A percentile compares a stretch with the other conserved stretches of the same genome.
Conservation (phyloP, 2,113 vertebrate species). For the Leptobrachium ailaonicum region DNA sequence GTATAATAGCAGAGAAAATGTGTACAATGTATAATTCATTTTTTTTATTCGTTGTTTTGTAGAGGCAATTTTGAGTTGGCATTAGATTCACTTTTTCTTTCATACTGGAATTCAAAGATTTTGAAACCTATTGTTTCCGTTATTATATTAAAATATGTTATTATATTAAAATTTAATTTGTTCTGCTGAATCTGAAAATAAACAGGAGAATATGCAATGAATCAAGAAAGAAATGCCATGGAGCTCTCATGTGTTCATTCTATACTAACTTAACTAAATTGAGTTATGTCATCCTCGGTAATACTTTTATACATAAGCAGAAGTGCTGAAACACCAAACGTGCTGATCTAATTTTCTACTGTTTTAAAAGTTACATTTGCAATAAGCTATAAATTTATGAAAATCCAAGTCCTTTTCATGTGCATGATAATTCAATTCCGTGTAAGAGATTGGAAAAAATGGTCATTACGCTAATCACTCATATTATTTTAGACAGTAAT, state of each 20-base stretch:
- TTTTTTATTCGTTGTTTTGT: neutral
- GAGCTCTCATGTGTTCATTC: neutral
- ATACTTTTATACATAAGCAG: neutral
- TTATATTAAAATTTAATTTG: neutral
- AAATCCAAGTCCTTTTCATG: constrained; percentile 16
- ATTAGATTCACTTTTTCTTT: too few relatives aligned
- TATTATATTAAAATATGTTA: neutral
- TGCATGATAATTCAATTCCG: constrained; percentile 22
- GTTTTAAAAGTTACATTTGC: neutral
- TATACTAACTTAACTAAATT: neutral
- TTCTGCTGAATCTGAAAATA: neutral
- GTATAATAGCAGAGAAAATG: neutral
- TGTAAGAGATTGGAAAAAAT: constrained; percentile 13
- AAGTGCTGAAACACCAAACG: neutral
- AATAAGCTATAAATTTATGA: constrained; percentile 10
- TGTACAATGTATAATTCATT: neutral
- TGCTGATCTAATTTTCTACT: neutral
- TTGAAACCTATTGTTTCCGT: neutral
- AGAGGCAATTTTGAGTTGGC: neutral
- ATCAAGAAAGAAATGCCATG: neutral
- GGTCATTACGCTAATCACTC: constrained; percentile 40
- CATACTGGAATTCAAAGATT: too few relatives aligned
- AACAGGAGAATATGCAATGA: constrained; percentile 1
- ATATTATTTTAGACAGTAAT: constrained; percentile 28
- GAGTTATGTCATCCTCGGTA: neutral